Conservation (phyloP, 2,797 vertebrate genomes). For the Synaphobranchus kaupii region DNA sequence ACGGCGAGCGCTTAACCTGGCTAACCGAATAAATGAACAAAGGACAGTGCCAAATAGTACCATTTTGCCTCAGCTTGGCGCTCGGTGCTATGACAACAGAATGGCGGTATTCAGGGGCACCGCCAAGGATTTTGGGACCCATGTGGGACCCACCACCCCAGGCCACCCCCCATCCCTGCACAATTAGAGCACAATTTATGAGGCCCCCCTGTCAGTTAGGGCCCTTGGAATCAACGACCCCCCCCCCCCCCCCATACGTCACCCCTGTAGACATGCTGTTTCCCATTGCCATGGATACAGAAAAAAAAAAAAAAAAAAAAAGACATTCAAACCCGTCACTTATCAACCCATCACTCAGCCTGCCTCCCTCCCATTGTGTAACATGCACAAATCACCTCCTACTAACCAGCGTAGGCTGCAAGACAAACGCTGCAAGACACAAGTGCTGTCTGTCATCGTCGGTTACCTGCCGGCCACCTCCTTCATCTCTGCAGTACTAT, state of each 20-base stretch:
- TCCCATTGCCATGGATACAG: too few species aligned
- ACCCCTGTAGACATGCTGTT: too few species aligned
- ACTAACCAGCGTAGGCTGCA: background rate
- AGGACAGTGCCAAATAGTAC: background rate
- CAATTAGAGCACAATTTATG: background rate
- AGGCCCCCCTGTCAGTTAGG: too few species aligned
- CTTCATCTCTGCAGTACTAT: background rate
- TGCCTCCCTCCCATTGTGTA: too few species aligned
- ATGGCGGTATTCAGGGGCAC: background rate
- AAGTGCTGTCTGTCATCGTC: background rate
- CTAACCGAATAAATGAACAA: background rate
- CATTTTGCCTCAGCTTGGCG: background rate
- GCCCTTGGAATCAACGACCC: too few species aligned
- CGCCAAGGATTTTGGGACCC: background rate
- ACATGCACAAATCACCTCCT: background rate
- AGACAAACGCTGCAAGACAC: background rate
- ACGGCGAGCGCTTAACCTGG: too few species aligned
- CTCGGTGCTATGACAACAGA: background rate
- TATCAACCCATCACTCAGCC: too few species aligned
- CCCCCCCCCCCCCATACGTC: too few species aligned
- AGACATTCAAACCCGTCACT: background rate
- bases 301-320: too few species aligned
- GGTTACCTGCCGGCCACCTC: background rate
- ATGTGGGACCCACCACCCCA: background rate
- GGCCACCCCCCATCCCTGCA: background rate